Base-by-base conservation (phyloP, 2,113 vertebrate species). In the Stomatorhinus ivindoensis region DNA sequence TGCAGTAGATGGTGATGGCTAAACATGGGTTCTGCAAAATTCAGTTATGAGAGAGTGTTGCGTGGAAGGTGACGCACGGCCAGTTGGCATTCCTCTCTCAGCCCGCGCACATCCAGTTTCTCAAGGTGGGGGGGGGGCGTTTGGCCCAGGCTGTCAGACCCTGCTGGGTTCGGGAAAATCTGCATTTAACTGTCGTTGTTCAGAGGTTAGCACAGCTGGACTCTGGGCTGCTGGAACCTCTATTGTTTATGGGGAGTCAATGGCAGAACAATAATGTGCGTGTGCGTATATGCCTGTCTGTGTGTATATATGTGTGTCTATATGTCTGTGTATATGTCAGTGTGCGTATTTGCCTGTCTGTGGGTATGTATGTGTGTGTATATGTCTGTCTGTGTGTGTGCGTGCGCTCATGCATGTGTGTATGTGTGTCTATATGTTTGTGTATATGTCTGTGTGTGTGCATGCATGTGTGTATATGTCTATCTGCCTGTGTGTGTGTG, bases 211-310 rank as follows among this genome's bases (percentile, higher is more conserved):
- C 35, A 27, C 31, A 19, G 65, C 24, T 50, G 39, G 39, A 46
- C 6, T 0, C 82, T 84, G 82, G 19, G 8, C 82, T 53, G 48
- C 27, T 39, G 85, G 50, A 39, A 87, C 21, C 17, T 17, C 31
- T 35, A 24, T 86, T 55, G 85, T 87, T 87, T 87, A 48, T 87
- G 50, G 50, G 15, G 19, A 86, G 39, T 89, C 44, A 50, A n/a
- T 10, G 53, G 53, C 80, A 50, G 83, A 83, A 65, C 21, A 17
- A 31, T 19, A 2, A 21, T 10, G 51, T 17, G 65, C 46, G n/a
- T 31, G n/a, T 83, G 80, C 10, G 42, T 83, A 17, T 82, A 1
- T 83, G 17, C 21, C 2, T 46, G 42, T 83, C 6, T 46, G 80
- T 46, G 39, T 24, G 7, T 44, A 19, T 46, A 7, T 13, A 4